Evolutionary conservation across 1,140 invertebrate species (phyloP).

Genomic region (Dendrolimus punctatus): DNA sequence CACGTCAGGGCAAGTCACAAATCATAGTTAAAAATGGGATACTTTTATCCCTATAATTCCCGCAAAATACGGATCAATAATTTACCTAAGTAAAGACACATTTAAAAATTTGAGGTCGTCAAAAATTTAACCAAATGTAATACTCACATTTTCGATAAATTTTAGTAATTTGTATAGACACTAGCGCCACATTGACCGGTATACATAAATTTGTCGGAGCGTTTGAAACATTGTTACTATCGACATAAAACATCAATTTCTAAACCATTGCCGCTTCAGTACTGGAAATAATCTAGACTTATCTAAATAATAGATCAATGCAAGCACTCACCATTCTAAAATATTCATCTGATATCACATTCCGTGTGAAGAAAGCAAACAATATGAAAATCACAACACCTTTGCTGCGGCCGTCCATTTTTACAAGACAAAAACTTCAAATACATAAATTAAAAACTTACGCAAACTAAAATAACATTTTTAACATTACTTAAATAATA

Average conservation of each 20-base stretch:
- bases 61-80: no score
- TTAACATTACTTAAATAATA: slow-evolving; percentile 13
- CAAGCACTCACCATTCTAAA: slow-evolving; percentile 51
- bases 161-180: slow-evolving; percentile 2
- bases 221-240: no score
- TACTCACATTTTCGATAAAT: neutral
- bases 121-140: no score
- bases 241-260: no score
- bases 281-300: slow-evolving; percentile 1
- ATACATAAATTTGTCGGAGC: no score
- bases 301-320: slow-evolving; percentile 15
- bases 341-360: slow-evolving; percentile 42
- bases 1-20: no score
- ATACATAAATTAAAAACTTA: slow-evolving; percentile 1
- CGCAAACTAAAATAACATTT: slow-evolving; percentile 12
- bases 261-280: no score
- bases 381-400: slow-evolving; percentile 20
- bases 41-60: no score
- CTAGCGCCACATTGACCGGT: no score
- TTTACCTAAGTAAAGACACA: no score
- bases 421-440: slow-evolving; percentile 29
- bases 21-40: no score
- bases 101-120: no score
- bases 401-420: slow-evolving; percentile 28
- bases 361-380: slow-evolving; percentile 58